These are phyloP conservation scores for Aleiodes sp. DNA, from an alignment of 1,140 invertebrate species.

Conservation along the genomic window DNA sequence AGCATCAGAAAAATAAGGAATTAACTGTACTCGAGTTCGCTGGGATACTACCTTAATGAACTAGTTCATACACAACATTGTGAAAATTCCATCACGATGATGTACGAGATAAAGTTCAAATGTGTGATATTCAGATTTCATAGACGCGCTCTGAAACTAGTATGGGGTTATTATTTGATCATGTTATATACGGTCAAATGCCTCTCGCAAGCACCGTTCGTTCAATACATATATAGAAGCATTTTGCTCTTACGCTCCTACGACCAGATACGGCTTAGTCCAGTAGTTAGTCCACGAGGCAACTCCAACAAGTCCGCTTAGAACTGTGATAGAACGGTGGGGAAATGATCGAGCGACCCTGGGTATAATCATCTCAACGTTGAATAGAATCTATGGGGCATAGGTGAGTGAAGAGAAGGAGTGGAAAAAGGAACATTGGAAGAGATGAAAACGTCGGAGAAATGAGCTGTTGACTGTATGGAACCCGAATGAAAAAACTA, in stretches of 20 bases:
- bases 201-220: conserved; percentile 1
- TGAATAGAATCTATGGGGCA: neutral
- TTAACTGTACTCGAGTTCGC: no score
- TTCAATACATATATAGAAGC: neutral
- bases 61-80: no score
- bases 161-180: conserved; percentile 15
- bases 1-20: no score
- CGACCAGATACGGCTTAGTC: neutral
- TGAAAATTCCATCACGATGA: no score
- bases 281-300: neutral
- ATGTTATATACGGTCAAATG: conserved; percentile 7
- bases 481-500: neutral
- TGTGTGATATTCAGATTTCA: conserved; percentile 15
- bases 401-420: neutral
- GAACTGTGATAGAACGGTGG: neutral
- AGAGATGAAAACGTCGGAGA: neutral
- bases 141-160: neutral
- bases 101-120: no score
- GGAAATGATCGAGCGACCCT: neutral
- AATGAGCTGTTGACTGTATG: neutral
- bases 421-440: neutral
- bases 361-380: neutral
- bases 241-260: neutral
- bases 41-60: no score
- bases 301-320: conserved; percentile 2